Evolutionary conservation across 2,888 invertebrate genomes (phyloP).

Genomic region (Hirtodrosophila confusa): DNA sequence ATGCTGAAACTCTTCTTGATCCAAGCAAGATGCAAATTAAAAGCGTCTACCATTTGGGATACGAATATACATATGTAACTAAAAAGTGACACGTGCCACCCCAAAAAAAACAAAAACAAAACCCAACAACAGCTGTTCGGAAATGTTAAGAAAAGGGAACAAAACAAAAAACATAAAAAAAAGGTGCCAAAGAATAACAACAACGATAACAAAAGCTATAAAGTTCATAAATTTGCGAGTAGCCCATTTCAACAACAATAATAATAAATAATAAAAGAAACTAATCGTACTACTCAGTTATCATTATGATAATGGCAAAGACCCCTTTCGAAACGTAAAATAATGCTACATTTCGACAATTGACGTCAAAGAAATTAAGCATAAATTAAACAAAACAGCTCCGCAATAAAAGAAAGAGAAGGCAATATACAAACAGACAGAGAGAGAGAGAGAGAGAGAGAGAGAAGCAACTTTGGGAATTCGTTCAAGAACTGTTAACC

Average conservation of each 20-base stretch:
- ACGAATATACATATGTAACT: constrained; percentile 25
- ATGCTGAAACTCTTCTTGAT: constrained; percentile 24
- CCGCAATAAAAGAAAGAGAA: constrained; percentile 10
- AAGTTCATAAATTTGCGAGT: constrained; percentile 28
- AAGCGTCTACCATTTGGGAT: constrained; percentile 32
- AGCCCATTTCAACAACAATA: constrained; percentile 11
- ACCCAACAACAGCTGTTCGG: constrained; percentile 54
- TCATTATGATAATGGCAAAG: constrained; percentile 34
- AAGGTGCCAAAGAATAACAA: constrained; percentile 45
- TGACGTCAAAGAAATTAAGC: constrained; percentile 47
- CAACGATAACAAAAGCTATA: constrained; percentile 32
- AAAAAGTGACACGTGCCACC: constrained; percentile 58
- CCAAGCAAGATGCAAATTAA: constrained; percentile 62
- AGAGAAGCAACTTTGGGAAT: too few relatives aligned
- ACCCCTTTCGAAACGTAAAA: constrained; percentile 19
- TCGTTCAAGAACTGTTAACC: constrained; percentile 71
- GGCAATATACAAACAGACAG: too few relatives aligned
- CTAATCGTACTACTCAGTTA: constrained; percentile 33
- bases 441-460: too few relatives aligned
- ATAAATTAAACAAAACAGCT: constrained; percentile 41
- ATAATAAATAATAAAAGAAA: constrained; percentile 19
- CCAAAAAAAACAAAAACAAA: not conserved
- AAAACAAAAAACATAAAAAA: constrained; percentile 34
- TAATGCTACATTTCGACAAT: not conserved
- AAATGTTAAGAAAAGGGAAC: constrained; percentile 11